Percentiles rank a stretch among this genome's conserved stretches.
Conservation (phyloP, 2,797 vertebrate species). For the Coccyzus lansbergi region DNA sequence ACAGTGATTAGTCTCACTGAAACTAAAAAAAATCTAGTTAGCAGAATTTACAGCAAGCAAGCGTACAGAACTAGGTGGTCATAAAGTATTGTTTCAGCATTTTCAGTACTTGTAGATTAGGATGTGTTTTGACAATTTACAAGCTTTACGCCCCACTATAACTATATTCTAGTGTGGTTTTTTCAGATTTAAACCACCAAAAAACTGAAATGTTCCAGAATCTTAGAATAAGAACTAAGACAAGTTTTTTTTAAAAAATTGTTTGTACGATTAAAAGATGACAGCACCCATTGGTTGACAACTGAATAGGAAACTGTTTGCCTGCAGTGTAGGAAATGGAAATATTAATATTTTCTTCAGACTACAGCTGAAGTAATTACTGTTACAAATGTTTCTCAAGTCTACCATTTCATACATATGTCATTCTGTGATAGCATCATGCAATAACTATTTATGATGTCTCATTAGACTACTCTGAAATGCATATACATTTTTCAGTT, state of each 20-base stretch:
- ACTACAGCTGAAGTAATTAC: not conserved
- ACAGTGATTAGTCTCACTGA: not conserved
- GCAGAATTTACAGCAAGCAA: not conserved
- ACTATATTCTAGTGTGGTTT: not conserved
- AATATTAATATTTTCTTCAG: not conserved
- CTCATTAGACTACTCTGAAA: slow-evolving; percentile 74
- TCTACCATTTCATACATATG: slow-evolving; percentile 37
- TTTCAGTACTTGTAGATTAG: not conserved
- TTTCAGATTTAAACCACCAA: not conserved
- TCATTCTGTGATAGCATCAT: slow-evolving; percentile 51
- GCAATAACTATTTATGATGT: slow-evolving; percentile 66
- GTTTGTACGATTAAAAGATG: not conserved
- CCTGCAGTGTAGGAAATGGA: not conserved
- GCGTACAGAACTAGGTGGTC: not conserved
- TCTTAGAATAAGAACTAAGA: not conserved
- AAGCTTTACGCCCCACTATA: not conserved
- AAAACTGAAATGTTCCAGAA: not conserved
- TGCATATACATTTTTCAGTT: slow-evolving; percentile 66
- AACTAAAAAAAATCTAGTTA: not conserved
- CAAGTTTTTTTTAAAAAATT: not conserved
- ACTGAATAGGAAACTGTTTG: not conserved
- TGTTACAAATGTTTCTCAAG: slow-evolving; percentile 37
- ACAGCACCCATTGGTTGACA: not conserved
- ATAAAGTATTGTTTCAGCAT: not conserved
- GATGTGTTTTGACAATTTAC: not conserved